Percentiles rank a stretch among this genome's conserved stretches.
Evolutionary conservation across 2,113 vertebrate species (phyloP).

Genomic region (Diglossa brunneiventris): DNA sequence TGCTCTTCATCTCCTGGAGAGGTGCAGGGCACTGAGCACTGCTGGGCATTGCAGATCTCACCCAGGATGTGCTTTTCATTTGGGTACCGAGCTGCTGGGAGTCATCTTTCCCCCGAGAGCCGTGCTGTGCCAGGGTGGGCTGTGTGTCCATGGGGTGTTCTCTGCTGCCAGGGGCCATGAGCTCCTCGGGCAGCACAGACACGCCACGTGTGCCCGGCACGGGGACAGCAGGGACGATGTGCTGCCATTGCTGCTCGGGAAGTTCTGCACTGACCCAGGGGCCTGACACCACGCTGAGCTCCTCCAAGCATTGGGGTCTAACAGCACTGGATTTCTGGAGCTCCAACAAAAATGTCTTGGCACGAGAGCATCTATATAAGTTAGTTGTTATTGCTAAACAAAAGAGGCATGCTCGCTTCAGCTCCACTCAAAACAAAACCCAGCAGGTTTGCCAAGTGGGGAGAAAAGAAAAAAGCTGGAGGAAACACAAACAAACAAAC

Average conservation of each 20-base stretch:
- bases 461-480: background rate
- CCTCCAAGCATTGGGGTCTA: background rate
- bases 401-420: background rate
- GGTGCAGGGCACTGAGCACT: fast-evolving
- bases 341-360: constrained; percentile 50
- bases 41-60: background rate
- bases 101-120: background rate
- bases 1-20: background rate
- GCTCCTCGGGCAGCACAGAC: background rate
- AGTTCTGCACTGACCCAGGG: background rate
- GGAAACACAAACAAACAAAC: background rate
- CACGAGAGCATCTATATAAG: constrained; percentile 27
- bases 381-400: constrained; percentile 51
- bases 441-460: constrained; percentile 9
- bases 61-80: background rate
- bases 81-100: fast-evolving
- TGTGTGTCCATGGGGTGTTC: fast-evolving
- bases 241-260: background rate
- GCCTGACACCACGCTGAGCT: background rate
- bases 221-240: fast-evolving
- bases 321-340: background rate
- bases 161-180: fast-evolving
- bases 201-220: fast-evolving
- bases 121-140: fast-evolving
- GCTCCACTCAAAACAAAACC: constrained; percentile 46